phyloP scores from a whole-genome alignment of 2,888 invertebrate genomes.

The Pomacea canaliculata region DNA sequence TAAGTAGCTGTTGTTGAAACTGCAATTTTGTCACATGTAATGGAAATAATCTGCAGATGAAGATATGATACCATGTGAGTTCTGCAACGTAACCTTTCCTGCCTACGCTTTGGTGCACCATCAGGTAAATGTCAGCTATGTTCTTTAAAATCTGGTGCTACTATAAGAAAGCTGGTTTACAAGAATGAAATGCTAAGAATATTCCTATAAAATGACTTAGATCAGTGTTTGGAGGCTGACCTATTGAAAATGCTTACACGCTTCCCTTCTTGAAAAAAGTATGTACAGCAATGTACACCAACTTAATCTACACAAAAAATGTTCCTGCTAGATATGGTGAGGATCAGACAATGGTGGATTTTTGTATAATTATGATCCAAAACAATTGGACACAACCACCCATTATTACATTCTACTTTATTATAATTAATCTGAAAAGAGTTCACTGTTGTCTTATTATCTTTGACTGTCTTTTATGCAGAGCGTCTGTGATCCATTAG shows the following conservation, averaged over 20 bases:
- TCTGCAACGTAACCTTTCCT: constrained; percentile 44
- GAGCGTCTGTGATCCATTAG: constrained; percentile 50
- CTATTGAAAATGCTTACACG: too few species aligned
- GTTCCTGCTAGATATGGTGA: too few species aligned
- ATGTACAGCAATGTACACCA: too few species aligned
- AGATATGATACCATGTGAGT: constrained; percentile 57
- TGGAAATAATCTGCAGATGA: constrained; percentile 27
- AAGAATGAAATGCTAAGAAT: constrained; percentile 1
- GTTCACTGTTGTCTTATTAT: neutral
- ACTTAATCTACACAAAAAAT: too few species aligned
- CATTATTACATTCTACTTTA: neutral
- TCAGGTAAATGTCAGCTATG: constrained; percentile 20
- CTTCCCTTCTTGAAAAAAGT: too few species aligned
- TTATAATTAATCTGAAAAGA: neutral
- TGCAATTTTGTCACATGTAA: too few species aligned
- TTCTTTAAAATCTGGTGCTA: neutral
- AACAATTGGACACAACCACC: too few species aligned
- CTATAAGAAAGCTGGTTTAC: neutral
- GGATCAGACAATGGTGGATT: too few species aligned
- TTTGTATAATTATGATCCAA: too few species aligned
- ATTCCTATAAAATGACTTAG: too few species aligned
- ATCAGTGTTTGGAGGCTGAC: too few species aligned
- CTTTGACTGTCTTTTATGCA: constrained; percentile 23
- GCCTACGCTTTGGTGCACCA: constrained; percentile 27
- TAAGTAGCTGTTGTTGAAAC: too few species aligned